Percentiles rank a stretch among this genome's conserved stretches.
Conservation (phyloP, 2,888 invertebrate species). For the Ichneumoninae sp. region DNA sequence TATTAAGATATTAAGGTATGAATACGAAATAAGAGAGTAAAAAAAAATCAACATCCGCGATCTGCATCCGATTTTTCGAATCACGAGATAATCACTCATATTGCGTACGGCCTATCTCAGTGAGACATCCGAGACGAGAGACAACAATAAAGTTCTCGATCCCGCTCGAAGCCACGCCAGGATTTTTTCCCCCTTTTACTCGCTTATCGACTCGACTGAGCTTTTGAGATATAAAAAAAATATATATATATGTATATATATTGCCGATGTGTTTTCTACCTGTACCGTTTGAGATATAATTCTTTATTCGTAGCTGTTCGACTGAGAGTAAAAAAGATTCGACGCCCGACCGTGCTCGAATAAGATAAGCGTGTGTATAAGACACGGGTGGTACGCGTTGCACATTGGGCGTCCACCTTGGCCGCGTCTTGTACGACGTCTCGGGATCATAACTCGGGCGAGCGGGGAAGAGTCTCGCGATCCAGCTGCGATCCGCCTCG, state of each 20-base stretch:
- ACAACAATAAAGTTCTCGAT: slow-evolving; percentile 13
- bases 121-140: slow-evolving; percentile 30
- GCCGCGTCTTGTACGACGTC: slow-evolving; percentile 50
- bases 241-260: not conserved
- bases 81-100: slow-evolving; percentile 22
- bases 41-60: not conserved
- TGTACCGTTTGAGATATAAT: slow-evolving; percentile 33
- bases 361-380: slow-evolving; percentile 49
- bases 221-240: not conserved
- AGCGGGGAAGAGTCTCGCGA: slow-evolving; percentile 65
- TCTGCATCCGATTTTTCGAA: not conserved
- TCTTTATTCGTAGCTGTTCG: slow-evolving; percentile 30
- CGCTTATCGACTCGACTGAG: not conserved
- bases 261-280: slow-evolving; percentile 9
- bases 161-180: slow-evolving; percentile 18
- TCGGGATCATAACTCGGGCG: slow-evolving; percentile 68
- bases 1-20: slow-evolving; percentile 3
- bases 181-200: slow-evolving; percentile 25
- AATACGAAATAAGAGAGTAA: not conserved
- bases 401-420: slow-evolving; percentile 45
- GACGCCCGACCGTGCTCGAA: slow-evolving; percentile 41
- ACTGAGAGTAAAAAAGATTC: slow-evolving; percentile 16
- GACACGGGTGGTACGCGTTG: slow-evolving; percentile 58
- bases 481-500: slow-evolving; percentile 82
- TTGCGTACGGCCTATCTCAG: not conserved